phyloP scores from a whole-genome alignment of 1,140 invertebrate genomes.

The Rhyacophila brunnea region DNA sequence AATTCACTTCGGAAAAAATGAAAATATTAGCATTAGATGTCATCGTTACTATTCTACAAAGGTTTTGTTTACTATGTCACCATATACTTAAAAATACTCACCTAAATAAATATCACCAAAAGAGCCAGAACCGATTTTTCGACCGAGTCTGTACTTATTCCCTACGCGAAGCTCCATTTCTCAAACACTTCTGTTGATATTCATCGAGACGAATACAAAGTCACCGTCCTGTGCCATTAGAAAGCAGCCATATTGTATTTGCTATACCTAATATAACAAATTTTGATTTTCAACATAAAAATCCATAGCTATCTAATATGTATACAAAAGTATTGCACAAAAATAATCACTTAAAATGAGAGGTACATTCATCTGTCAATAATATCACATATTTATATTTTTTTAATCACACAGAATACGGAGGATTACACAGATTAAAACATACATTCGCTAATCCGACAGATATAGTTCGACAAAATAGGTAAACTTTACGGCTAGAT shows the following conservation, averaged over 20 bases:
- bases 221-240: constrained; percentile 28
- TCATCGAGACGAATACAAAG: constrained; percentile 29
- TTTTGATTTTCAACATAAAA: constrained; percentile 20
- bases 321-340: constrained; percentile 11
- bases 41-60: constrained; percentile 11
- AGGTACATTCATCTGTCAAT: constrained; percentile 4
- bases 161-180: constrained; percentile 95
- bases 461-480: neutral
- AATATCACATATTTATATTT: constrained; percentile 8
- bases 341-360: constrained; percentile 17
- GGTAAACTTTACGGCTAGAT: too few species aligned
- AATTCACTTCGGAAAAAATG: neutral
- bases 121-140: constrained; percentile 97
- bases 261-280: constrained; percentile 28
- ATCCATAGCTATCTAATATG: constrained; percentile 17
- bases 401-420: constrained; percentile 14
- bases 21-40: constrained; percentile 25
- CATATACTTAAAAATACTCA: constrained; percentile 52
- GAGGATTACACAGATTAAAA: constrained; percentile 26
- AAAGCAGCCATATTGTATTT: constrained; percentile 30
- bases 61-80: constrained; percentile 27
- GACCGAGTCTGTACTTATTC: constrained; percentile 94
- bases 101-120: constrained; percentile 98
- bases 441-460: constrained; percentile 25
- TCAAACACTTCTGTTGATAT: constrained; percentile 29